These are phyloP conservation scores for Thaumetopoea pityocampa DNA, from an alignment of 1,140 invertebrate genomes.

Conservation along the genomic window DNA sequence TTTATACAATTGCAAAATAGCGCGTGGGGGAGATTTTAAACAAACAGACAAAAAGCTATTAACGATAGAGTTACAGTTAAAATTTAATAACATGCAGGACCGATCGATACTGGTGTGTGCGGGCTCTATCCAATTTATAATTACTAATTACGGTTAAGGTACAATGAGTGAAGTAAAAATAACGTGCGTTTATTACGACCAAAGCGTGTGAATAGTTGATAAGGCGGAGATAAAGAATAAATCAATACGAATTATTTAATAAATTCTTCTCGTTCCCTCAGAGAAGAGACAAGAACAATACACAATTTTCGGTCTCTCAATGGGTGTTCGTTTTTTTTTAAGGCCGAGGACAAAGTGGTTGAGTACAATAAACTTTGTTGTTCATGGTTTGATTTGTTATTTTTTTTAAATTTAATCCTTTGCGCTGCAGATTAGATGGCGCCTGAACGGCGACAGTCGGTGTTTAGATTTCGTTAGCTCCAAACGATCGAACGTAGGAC, in stretches of 20 bases:
- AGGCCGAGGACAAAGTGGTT: too few species aligned
- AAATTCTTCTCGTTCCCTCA: not conserved
- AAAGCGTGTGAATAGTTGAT: not conserved
- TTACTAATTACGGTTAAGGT: too few species aligned
- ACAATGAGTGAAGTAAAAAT: slow-evolving; percentile 16
- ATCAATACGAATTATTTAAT: not conserved
- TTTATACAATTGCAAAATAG: not conserved
- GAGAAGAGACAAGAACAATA: not conserved
- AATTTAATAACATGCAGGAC: slow-evolving; percentile 42
- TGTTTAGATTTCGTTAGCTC: too few species aligned
- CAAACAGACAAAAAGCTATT: slow-evolving; percentile 2
- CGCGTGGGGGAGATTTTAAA: slow-evolving; percentile 9
- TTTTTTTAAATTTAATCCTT: too few species aligned
- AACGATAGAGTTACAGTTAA: slow-evolving; percentile 24
- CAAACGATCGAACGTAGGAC: too few species aligned
- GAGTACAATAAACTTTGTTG: too few species aligned
- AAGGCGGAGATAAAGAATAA: not conserved
- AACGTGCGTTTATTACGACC: not conserved
- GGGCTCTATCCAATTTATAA: too few species aligned
- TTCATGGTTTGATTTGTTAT: too few species aligned
- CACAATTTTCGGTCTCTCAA: slow-evolving; percentile 2
- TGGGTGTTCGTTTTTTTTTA: not conserved
- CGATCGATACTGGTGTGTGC: slow-evolving; percentile 41
- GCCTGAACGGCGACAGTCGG: too few species aligned
- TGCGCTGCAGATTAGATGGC: too few species aligned